A percentile compares a stretch with the other conserved stretches of the same genome.
phyloP scores from a whole-genome alignment of 2,888 invertebrate genomes.

The Lasioglossum morio region DNA sequence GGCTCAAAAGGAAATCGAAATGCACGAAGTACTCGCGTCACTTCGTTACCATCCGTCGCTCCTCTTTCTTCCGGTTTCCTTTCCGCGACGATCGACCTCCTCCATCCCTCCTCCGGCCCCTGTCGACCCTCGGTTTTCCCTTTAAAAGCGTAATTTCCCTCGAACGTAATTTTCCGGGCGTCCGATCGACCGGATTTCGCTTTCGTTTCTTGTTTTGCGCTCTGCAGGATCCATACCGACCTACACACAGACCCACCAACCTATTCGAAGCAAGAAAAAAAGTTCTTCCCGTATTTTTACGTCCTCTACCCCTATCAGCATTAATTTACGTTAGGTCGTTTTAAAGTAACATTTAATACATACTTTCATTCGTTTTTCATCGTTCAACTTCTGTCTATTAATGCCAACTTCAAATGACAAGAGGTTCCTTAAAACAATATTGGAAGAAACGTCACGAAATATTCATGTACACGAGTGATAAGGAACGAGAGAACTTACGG shows the following conservation, averaged over 20 bases:
- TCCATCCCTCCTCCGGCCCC: neutral
- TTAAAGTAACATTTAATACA: neutral
- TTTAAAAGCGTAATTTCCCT: slow-evolving; percentile 62
- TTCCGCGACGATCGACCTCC: neutral
- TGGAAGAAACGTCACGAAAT: neutral
- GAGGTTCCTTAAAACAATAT: neutral
- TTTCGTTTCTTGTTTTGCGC: slow-evolving; percentile 73
- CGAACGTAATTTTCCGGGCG: slow-evolving; percentile 70
- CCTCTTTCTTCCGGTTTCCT: neutral
- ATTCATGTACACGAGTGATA: neutral
- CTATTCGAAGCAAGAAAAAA: neutral
- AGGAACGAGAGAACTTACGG: neutral
- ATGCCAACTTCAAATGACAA: neutral
- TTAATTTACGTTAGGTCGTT: too few species aligned
- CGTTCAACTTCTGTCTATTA: neutral
- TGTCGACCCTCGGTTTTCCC: slow-evolving; percentile 25
- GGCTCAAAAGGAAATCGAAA: slow-evolving; percentile 67
- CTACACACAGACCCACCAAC: neutral
- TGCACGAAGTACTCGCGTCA: slow-evolving; percentile 59
- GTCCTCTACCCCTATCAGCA: neutral
- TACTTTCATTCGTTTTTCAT: neutral
- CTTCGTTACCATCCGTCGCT: slow-evolving; percentile 57
- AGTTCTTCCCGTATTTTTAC: neutral
- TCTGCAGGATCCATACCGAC: slow-evolving; percentile 39
- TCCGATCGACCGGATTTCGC: slow-evolving; percentile 69